These are phyloP conservation scores for Machaerirhynchus nigripectus DNA, from an alignment of 2,113 vertebrate genomes.

Conservation along the genomic window DNA sequence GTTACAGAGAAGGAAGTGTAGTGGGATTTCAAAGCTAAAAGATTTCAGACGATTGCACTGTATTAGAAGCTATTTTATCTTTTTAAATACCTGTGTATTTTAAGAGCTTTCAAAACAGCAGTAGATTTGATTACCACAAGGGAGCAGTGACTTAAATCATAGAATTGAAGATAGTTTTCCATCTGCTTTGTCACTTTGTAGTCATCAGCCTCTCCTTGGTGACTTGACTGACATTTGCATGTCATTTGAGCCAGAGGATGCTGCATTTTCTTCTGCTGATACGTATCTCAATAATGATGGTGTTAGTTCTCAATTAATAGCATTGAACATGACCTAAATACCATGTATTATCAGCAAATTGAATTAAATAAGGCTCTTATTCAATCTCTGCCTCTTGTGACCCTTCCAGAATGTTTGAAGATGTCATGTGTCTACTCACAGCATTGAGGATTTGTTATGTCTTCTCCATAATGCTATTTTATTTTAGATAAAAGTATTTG, in stretches of 20 bases:
- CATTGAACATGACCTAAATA: neutral
- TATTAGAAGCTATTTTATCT: neutral
- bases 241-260: neutral
- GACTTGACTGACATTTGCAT: neutral
- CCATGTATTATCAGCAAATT: neutral
- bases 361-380: neutral
- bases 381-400: neutral
- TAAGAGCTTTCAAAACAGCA: neutral
- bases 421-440: accelerated
- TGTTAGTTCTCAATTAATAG: neutral
- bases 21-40: neutral
- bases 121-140: neutral
- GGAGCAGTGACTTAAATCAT: neutral
- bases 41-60: neutral
- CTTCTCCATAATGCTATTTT: neutral
- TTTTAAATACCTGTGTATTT: neutral
- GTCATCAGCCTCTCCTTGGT: neutral
- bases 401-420: neutral
- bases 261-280: neutral
- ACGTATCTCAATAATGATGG: neutral
- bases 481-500: neutral
- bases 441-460: neutral
- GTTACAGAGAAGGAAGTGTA: neutral
- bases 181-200: neutral
- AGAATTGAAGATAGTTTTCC: neutral